Base-by-base conservation (phyloP, 1,140 invertebrate species). In the Cardiocondyla obscurior region DNA sequence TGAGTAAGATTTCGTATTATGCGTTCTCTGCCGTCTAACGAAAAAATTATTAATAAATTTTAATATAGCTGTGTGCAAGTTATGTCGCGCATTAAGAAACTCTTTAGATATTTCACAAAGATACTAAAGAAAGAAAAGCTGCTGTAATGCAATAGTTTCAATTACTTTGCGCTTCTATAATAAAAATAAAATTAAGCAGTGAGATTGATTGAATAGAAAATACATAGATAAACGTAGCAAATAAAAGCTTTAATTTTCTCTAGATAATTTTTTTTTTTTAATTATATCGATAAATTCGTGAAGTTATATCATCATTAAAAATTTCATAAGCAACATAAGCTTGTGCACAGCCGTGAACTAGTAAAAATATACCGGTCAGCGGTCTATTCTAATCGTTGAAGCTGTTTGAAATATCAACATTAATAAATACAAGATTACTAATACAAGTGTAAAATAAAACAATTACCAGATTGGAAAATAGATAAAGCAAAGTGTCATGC, bases 401-500 rank as follows among this genome's bases (percentile, higher is more conserved):
- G 67, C 16, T 55, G 39, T 42, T n/a, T 49, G 36, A 42, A 36
- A 81, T 36, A 58, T 16, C 33, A 36, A 42, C 46, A 53, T 67
- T 53, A 25, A 79, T 39, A 33, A 51, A 72, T 57, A 73, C 7
- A 16, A 58, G 22, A n/a, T n/a, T n/a, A n/a, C 36, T 46, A 51
- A 72, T 57, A 73, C 7, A 16, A 58, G 22, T 53, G 51, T 82
- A 72, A 81, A 60, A 81, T 49, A 42, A 60, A 58, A 64, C 16
- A 8, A 51, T 70, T 42, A 30, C 7, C n/a, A 19, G 22, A 42
- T 44, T 67, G 69, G 74, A 70, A 42, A 22, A 81, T 60, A 67
- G 25, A 33, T 53, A n/a, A 82, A 76, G 64, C 70, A 51, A 70
- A 58, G 81, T 55, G 67, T 44, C 93, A 93, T 94, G 93, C 93